phyloP scores from a whole-genome alignment of 2,797 vertebrate genomes.

The Spinus olivaceus region DNA sequence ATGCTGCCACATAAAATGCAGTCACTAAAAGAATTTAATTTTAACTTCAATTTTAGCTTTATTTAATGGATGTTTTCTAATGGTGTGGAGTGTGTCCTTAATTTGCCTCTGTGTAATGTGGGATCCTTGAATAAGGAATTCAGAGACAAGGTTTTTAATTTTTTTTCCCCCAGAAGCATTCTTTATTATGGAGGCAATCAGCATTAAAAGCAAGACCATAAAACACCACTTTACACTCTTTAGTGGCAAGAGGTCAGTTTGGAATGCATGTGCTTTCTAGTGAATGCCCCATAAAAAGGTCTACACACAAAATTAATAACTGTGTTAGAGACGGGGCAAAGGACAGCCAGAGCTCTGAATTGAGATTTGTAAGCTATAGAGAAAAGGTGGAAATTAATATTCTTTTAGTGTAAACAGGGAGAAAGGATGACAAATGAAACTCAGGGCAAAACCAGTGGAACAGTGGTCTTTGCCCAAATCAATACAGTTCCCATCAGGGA shows the following conservation, averaged over 20 bases:
- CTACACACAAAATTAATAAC: background rate
- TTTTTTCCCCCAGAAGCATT: background rate
- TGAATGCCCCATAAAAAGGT: background rate
- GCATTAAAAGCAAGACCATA: background rate
- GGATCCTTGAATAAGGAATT: background rate
- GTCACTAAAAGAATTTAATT: background rate
- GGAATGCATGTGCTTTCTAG: background rate
- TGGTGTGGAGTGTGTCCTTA: background rate
- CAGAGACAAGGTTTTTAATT: background rate
- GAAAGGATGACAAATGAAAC: background rate
- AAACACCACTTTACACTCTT: background rate
- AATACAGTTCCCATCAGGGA: background rate
- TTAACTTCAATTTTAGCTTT: constrained; percentile 9
- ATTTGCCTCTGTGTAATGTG: background rate
- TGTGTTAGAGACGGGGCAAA: background rate
- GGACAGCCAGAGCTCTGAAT: background rate
- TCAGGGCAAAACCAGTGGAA: background rate
- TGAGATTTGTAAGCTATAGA: background rate
- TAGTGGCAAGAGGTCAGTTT: background rate
- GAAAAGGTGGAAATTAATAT: background rate
- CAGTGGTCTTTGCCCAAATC: background rate
- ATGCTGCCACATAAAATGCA: background rate
- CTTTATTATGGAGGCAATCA: background rate
- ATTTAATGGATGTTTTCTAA: constrained; percentile 2
- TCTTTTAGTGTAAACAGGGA: background rate